Base-by-base conservation (phyloP, 2,888 invertebrate species). In the Odontothrips loti region DNA sequence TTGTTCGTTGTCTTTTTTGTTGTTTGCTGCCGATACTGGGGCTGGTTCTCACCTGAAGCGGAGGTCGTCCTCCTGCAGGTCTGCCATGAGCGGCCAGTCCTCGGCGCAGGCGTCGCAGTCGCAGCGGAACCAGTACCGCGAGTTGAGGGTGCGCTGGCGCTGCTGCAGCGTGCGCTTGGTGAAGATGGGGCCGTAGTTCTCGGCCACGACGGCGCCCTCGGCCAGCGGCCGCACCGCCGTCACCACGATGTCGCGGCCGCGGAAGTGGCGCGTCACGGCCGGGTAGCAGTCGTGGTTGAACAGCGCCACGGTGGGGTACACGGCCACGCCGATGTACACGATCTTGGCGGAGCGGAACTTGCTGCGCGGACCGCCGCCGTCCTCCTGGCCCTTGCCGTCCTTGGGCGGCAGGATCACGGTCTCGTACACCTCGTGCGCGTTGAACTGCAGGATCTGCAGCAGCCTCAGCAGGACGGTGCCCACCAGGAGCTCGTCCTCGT, bases 271-370 rank as follows among this genome's bases (percentile, higher is more conserved):
- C 79, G 92, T 91, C 0, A 94, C 92, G 12, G 92, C 91, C 0
- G 95, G 94, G 87, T 93, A 93, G 86, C 96, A 96, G 84, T 94
- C 94, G 85, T 96, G 96, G 87, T 96, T 96, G 86, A 95, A 94
- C 79, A 94, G 90, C 0, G 95, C 92, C 0, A 93, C 93, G 0
- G 93, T 92, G 0, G 93, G 92, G 85, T 94, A 96, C 51, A 95
- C 88, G 0, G 92, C 95, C 1, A 94, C 92, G 0, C 93, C 93
- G 23, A 92, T 88, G 85, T 92, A 91, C 1, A 89, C 85, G 0
- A 89, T 87, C 85, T 90, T 91, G 34, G 91, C 89, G 0, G 89
- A 89, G 47, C 87, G 88, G 85, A 88, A 88, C 83, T 82, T 83
- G 27, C 75, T 82, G 23, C 80, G 79, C 51, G 80, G 78, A 43